Evolutionary conservation across 2,888 invertebrate genomes (phyloP).

Genomic region (Tinea semifulvella): DNA sequence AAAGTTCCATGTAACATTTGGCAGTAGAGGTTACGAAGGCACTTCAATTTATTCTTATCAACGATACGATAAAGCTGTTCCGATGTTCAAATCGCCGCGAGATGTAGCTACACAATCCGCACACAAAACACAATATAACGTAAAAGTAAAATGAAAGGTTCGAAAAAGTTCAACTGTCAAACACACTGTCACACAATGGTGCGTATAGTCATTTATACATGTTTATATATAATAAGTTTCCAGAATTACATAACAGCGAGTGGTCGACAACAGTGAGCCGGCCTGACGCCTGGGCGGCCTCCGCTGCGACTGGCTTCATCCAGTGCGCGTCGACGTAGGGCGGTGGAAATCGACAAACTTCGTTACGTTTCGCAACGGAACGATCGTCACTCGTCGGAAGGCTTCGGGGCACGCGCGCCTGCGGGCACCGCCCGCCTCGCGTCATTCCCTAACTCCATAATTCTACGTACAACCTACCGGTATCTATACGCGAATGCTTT

Average conservation of each 20-base stretch:
- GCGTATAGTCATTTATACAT: slow-evolving; percentile 32
- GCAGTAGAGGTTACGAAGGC: slow-evolving; percentile 23
- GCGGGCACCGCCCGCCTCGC: slow-evolving; percentile 26
- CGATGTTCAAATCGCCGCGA: slow-evolving; percentile 41
- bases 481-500: background rate
- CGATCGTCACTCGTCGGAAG: slow-evolving; percentile 60
- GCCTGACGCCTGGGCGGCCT: slow-evolving; percentile 59
- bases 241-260: slow-evolving; percentile 61
- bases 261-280: slow-evolving; percentile 44
- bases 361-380: slow-evolving; percentile 58
- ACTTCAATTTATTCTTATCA: slow-evolving; percentile 33
- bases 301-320: slow-evolving; percentile 54
- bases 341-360: slow-evolving; percentile 59
- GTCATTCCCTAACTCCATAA: slow-evolving; percentile 37
- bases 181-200: slow-evolving; percentile 10
- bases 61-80: slow-evolving; percentile 50
- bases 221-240: slow-evolving; percentile 61
- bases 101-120: slow-evolving; percentile 54
- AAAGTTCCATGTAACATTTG: slow-evolving; percentile 13
- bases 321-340: slow-evolving; percentile 59
- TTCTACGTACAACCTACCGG: background rate
- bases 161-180: slow-evolving; percentile 2
- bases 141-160: background rate
- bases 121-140: slow-evolving; percentile 9
- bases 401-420: slow-evolving; percentile 47